Conservation (phyloP, 1,140 invertebrate species). For the Lepidurus packardi region DNA sequence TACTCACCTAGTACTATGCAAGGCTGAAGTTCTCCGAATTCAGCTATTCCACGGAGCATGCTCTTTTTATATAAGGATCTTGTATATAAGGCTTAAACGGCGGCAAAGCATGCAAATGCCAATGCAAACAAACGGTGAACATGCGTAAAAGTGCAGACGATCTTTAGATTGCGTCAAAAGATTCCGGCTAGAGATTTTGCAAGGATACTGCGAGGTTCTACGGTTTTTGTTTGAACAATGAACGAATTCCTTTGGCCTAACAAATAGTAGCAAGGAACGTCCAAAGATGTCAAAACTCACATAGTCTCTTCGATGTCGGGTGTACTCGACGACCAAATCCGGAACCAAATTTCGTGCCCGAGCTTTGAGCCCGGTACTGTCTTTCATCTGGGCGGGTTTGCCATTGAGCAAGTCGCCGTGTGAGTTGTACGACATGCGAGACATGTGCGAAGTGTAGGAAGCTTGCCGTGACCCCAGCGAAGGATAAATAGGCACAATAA, state of each 20-base stretch:
- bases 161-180: too few relatives aligned
- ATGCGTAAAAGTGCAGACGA: too few relatives aligned
- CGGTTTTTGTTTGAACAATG: background rate
- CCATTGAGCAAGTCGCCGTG: conserved; percentile 79
- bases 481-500: conserved; percentile 79
- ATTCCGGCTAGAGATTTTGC: too few relatives aligned
- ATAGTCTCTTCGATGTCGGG: conserved; percentile 34
- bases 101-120: too few relatives aligned
- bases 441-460: conserved; percentile 89
- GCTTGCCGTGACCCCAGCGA: conserved; percentile 75
- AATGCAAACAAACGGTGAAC: too few relatives aligned
- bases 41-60: too few relatives aligned
- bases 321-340: conserved; percentile 37
- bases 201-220: background rate
- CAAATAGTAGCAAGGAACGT: background rate
- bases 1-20: too few relatives aligned
- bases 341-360: conserved; percentile 38
- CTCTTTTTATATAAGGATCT: too few relatives aligned
- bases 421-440: conserved; percentile 83
- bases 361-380: conserved; percentile 57
- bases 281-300: conserved; percentile 36
- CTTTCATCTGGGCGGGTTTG: conserved; percentile 69
- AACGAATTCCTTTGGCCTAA: background rate
- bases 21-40: too few relatives aligned
- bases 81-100: too few relatives aligned